Evolutionary conservation across 2,888 invertebrate species (phyloP).

Genomic region (Pammene fasciana): DNA sequence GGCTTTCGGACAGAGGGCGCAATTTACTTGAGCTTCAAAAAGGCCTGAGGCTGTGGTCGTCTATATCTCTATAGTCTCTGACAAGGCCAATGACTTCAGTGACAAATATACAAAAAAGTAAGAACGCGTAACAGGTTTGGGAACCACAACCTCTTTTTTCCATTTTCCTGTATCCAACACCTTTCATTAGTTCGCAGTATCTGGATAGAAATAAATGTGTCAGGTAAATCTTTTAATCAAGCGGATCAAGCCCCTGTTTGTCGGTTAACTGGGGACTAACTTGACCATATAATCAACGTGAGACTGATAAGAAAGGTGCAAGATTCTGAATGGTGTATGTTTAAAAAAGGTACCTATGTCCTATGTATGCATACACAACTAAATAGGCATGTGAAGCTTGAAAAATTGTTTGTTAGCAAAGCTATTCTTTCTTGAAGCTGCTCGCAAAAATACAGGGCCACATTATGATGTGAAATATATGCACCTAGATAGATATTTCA

Average conservation of each 20-base stretch:
- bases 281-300: not conserved
- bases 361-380: too few species aligned
- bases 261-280: not conserved
- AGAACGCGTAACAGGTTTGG: conserved; percentile 39
- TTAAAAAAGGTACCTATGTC: not conserved
- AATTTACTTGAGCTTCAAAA: too few species aligned
- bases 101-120: conserved; percentile 28
- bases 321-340: not conserved
- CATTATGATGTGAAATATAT: too few species aligned
- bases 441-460: too few species aligned
- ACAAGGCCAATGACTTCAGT: conserved; percentile 24
- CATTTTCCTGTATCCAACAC: conserved; percentile 30
- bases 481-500: too few species aligned
- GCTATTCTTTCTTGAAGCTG: too few species aligned
- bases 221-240: conserved; percentile 14
- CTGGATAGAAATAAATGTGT: conserved; percentile 10
- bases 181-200: conserved; percentile 21
- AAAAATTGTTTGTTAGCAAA: too few species aligned
- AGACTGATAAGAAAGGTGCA: not conserved
- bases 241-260: not conserved
- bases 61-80: too few species aligned
- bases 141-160: conserved; percentile 28
- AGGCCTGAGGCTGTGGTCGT: too few species aligned
- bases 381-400: not conserved
- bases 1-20: too few species aligned